phyloP scores from a whole-genome alignment of 2,797 vertebrate genomes.

The Gobio occitaniae region DNA sequence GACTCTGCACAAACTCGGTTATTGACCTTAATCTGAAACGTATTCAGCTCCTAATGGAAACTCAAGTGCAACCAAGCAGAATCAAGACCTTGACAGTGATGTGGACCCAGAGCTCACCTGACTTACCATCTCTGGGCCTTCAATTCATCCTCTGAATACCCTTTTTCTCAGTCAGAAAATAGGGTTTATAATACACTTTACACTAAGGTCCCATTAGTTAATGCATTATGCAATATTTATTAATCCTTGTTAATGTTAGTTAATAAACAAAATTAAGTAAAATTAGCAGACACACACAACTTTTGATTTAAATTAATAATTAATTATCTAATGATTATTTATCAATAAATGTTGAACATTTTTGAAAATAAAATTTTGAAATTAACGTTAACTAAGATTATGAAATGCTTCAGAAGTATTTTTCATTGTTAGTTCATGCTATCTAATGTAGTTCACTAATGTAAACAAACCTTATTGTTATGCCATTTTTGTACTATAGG shows the following conservation, averaged over 20 bases:
- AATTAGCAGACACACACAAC: background rate
- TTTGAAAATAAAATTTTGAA: background rate
- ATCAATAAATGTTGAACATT: background rate
- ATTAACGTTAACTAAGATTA: background rate
- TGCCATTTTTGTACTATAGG: background rate
- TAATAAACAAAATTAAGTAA: background rate
- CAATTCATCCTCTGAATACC: constrained; percentile 6
- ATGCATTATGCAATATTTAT: background rate
- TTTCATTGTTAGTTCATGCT: background rate
- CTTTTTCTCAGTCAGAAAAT: background rate
- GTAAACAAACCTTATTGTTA: background rate
- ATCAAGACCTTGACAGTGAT: constrained; percentile 43
- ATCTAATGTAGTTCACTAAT: background rate
- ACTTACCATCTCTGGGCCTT: background rate
- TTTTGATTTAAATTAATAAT: background rate
- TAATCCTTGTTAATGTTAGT: background rate
- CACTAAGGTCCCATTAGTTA: background rate
- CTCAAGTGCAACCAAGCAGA: constrained; percentile 29
- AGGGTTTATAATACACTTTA: constrained; percentile 6
- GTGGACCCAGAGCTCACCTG: constrained; percentile 15
- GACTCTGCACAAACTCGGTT: constrained; percentile 3
- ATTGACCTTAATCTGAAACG: constrained; percentile 19
- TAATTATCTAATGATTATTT: background rate
- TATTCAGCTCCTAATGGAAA: constrained; percentile 27
- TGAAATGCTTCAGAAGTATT: background rate